Evolutionary conservation across 2,888 invertebrate genomes (phyloP), one percentile per base, ranked within the genome.

Genomic region (Ennomos erosarius): DNA sequence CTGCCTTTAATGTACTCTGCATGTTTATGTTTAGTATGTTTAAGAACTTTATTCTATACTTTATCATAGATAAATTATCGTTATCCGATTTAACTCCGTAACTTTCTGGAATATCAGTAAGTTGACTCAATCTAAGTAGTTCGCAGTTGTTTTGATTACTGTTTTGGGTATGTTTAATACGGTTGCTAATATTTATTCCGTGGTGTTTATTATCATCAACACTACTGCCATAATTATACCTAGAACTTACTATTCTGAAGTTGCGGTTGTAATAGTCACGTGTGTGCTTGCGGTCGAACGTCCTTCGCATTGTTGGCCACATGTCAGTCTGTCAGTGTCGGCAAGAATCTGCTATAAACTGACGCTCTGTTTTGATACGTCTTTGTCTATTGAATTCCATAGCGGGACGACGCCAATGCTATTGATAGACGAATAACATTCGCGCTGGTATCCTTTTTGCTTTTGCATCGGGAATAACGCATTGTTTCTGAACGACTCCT

Each of bases 391-490:
- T 75, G 69, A 79, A 79, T 85, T 78, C 76, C 78, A 74, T 75
- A 73, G 70, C 71, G 65, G 75, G 63, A 70, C 68, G 63, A 69
- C 80, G 82, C 78, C 80, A 82, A 76, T 67, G 78, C 78, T 86
- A 86, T 86, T 82, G 78, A 82, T 87, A 86, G 81, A 82, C 66
- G 42, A 75, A 77, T 76, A 82, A 82, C 79, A 82, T 82, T 75
- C 78, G 74, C 59, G 67, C 68, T 68, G 71, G 68, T 71, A 81
- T 77, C 73, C 76, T 74, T 75, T 65, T 26, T 75, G 77, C 73
- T 75, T 76, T 80, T 78, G 71, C 65, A 44, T 59, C 65, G 55
- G 70, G 67, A 73, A 75, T 73, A 65, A 64, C 67, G 62, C 64
- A 73, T 77, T 80, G 75, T 74, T 63, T 71, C 55, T 61, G 63